Base-by-base conservation (phyloP, 1,140 invertebrate species). In the Magallana angulata region DNA sequence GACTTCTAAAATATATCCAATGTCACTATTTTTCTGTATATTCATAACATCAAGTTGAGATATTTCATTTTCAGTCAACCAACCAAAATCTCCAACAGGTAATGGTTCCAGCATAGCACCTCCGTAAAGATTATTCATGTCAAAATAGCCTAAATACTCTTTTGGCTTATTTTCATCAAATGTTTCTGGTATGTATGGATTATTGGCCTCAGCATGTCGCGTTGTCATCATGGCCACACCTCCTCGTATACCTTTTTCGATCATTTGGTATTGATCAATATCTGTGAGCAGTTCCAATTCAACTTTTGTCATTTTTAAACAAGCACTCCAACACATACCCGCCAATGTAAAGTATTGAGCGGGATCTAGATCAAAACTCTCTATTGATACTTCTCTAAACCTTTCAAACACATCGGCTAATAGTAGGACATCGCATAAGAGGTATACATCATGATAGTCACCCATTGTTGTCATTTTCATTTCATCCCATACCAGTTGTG, bases 1-100 rank as follows among this genome's bases (percentile, higher is more conserved):
- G 9, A 93, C 89, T 76, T 96, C 96, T 57, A 96, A 91, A 85
- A 96, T 95, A 88, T 95, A 96, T 11, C 96, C 96, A 71, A 87
- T 87, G 56, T 92, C 56, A 85, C 92, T 90, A 92, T 95, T 91
- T 87, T 94, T 89, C 11, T 90, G 24, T 30, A 94, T 89, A 87
- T 90, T 90, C 60, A 89, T 62, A 81, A 90, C 89, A 88, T 94
- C 92, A 91, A 95, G 92, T 91, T 94, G 5, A 85, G 85, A 60
- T 14, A 92, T 91, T 56, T 85, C 84, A 7, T 85, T 62, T 18
- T 56, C n/a, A 62, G 6, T 30, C 14, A 90, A 86, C 82, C 64
- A 93, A 91, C 30, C 36, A 36, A 36, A 36, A 36, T 36, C 36
- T 36, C 36, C 36, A 36, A 36, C 36, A 36, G 36, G 36, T 36